Percentiles rank a stretch among this genome's conserved stretches.
phyloP scores from a whole-genome alignment of 2,113 vertebrate genomes.

The Panthera tigris region DNA sequence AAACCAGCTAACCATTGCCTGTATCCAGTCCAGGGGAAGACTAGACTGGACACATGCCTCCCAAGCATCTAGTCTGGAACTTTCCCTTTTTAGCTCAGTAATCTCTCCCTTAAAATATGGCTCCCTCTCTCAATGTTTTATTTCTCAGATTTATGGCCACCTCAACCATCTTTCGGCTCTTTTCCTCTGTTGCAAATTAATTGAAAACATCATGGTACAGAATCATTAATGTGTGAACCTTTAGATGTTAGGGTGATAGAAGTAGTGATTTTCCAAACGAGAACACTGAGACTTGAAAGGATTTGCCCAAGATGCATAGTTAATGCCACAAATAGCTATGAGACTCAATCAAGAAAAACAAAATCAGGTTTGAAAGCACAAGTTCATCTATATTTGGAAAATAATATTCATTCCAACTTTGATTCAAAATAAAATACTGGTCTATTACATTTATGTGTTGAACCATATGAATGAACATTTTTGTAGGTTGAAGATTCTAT shows the following conservation, averaged over 20 bases:
- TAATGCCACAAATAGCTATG: neutral
- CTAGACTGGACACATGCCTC: neutral
- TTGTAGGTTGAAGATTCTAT: neutral
- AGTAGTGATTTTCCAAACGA: neutral
- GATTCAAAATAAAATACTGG: neutral
- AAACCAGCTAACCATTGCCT: neutral
- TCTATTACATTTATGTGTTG: neutral
- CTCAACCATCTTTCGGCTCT: neutral
- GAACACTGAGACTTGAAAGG: neutral
- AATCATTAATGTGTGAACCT: neutral
- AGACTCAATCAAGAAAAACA: neutral
- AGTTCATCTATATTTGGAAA: neutral
- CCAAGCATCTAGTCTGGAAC: neutral
- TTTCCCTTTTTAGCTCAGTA: neutral
- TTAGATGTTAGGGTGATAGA: neutral
- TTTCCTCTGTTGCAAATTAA: neutral
- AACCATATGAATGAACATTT: neutral
- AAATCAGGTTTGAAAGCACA: neutral
- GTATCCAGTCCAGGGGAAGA: neutral
- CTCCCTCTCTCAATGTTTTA: neutral
- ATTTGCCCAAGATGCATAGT: neutral
- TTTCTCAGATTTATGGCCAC: neutral
- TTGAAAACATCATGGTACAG: neutral
- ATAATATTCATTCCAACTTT: neutral
- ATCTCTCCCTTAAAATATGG: neutral